phyloP scores from a whole-genome alignment of 2,797 vertebrate genomes.

The Pseudopleuronectes americanus region DNA sequence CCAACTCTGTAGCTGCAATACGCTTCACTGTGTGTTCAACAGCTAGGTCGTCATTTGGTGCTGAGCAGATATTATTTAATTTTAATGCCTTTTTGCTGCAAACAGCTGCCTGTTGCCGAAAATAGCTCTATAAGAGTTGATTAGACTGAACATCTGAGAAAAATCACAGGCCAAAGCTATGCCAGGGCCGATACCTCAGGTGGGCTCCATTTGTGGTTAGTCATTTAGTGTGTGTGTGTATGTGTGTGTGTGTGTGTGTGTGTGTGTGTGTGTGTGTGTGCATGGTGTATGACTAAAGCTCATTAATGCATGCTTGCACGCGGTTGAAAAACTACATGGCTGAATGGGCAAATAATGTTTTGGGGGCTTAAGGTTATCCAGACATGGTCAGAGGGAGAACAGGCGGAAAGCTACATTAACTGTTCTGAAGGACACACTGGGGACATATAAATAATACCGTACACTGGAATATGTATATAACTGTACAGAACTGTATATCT shows the following conservation, averaged over 20 bases:
- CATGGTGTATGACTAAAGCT: slow-evolving; percentile 62
- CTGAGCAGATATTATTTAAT: background rate
- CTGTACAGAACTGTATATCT: slow-evolving; percentile 1
- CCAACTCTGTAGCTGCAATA: background rate
- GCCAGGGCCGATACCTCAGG: slow-evolving; percentile 55
- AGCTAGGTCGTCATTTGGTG: background rate
- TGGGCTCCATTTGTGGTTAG: slow-evolving; percentile 52
- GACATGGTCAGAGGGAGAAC: slow-evolving; percentile 37
- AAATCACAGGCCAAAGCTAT: slow-evolving; percentile 18
- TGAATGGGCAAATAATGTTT: slow-evolving; percentile 58
- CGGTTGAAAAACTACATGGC: slow-evolving; percentile 63
- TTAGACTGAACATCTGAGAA: slow-evolving; percentile 21
- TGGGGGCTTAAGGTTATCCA: slow-evolving; percentile 45
- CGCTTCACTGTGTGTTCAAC: background rate
- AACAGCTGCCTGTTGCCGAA: background rate
- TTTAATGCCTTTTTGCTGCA: background rate
- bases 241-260: slow-evolving; percentile 20
- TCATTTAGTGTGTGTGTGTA: slow-evolving; percentile 11
- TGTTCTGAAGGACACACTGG: slow-evolving; percentile 42
- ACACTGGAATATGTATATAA: slow-evolving; percentile 23
- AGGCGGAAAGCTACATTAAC: slow-evolving; percentile 45
- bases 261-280: background rate
- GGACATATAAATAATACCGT: slow-evolving; percentile 19
- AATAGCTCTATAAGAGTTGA: background rate
- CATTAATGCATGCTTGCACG: slow-evolving; percentile 68